Evolutionary conservation across 2,888 invertebrate species (phyloP).

Genomic region (Resseliella maxima): DNA sequence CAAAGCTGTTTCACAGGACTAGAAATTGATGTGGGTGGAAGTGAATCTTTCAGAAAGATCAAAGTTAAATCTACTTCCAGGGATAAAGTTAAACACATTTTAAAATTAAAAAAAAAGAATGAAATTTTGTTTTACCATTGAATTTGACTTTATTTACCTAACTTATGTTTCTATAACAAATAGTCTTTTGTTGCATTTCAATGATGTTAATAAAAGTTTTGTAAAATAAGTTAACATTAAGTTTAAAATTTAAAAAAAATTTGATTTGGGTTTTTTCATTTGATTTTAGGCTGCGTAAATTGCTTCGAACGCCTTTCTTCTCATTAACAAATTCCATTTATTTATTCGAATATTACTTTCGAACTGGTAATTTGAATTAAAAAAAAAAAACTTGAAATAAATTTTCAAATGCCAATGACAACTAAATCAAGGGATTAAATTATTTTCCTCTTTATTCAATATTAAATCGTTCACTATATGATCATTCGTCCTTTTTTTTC

Average conservation of each 20-base stretch:
- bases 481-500: background rate
- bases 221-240: conserved; percentile 36
- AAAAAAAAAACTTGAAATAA: background rate
- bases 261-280: conserved; percentile 24
- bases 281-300: conserved; percentile 30
- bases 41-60: no score
- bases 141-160: conserved; percentile 12
- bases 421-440: background rate
- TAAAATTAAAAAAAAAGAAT: no score
- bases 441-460: background rate
- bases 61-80: no score
- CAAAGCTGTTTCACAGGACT: no score
- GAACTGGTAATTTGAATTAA: background rate
- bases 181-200: conserved; percentile 38
- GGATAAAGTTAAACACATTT: no score
- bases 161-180: background rate
- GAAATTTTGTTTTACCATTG: no score
- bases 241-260: conserved; percentile 23
- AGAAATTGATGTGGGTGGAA: no score
- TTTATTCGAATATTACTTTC: background rate
- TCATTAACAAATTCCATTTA: no score
- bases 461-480: background rate
- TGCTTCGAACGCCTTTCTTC: background rate
- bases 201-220: conserved; percentile 20
- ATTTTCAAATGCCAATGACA: background rate